These are phyloP conservation scores for Onthophagus sagittarius DNA, from an alignment of 2,888 invertebrate species.

Conservation along the genomic window DNA sequence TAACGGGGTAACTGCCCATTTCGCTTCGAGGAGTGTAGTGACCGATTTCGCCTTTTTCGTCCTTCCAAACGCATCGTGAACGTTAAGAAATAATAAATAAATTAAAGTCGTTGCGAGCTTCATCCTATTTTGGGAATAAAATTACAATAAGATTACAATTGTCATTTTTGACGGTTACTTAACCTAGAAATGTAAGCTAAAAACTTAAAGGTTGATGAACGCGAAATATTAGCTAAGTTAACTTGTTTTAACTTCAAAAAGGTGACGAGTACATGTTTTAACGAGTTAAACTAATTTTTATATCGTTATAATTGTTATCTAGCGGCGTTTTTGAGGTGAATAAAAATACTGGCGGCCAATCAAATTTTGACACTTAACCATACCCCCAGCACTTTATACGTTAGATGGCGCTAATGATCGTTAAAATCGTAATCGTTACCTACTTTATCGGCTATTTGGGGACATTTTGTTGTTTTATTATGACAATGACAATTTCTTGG, in stretches of 20 bases:
- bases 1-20: conserved; percentile 91
- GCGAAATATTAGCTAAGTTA: conserved; percentile 3
- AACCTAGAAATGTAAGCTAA: conserved; percentile 14
- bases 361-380: conserved; percentile 15
- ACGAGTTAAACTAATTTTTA: not conserved
- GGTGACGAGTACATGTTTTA: not conserved
- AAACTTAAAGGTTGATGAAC: conserved; percentile 8
- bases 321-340: not conserved
- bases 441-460: too few species aligned
- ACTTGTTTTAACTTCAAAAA: not conserved
- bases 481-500: too few species aligned
- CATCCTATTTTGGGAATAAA: conserved; percentile 15
- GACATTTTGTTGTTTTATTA: too few species aligned
- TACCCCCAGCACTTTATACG: too few species aligned
- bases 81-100: conserved; percentile 23
- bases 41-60: conserved; percentile 71
- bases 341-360: conserved; percentile 19
- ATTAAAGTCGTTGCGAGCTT: conserved; percentile 18
- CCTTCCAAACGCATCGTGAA: conserved; percentile 28
- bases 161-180: not conserved
- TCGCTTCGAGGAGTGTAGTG: conserved; percentile 84
- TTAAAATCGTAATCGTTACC: too few species aligned
- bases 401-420: too few species aligned
- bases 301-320: not conserved
- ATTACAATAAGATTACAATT: not conserved